Percentiles rank a stretch among this genome's conserved stretches.
These are phyloP conservation scores for Cassiopea andromeda DNA, from an alignment of 30 jellyfish, hydroid and myxozoan species.

Conservation along the genomic window DNA sequence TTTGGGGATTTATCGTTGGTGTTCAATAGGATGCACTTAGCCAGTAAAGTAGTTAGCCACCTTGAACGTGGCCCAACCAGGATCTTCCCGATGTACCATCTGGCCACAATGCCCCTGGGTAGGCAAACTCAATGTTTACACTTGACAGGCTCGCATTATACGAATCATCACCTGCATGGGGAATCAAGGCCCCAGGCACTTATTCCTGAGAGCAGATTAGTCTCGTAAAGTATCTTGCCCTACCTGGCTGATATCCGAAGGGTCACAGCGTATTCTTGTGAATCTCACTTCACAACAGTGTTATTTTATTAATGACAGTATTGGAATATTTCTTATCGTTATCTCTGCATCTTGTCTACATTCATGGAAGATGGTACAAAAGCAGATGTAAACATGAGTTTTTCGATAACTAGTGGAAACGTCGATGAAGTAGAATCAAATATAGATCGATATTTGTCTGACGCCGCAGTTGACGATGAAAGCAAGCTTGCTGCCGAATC, in stretches of 20 bases:
- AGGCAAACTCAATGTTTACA: neutral
- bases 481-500: neutral
- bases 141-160: neutral
- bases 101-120: too few relatives aligned
- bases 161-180: conserved; percentile 23
- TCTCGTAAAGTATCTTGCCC: conserved; percentile 10
- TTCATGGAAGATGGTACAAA: too few relatives aligned
- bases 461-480: neutral
- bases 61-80: too few relatives aligned
- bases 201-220: conserved; percentile 40
- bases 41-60: too few relatives aligned
- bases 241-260: conserved; percentile 11
- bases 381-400: neutral
- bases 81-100: too few relatives aligned
- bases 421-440: conserved; percentile 12
- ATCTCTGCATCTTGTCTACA: neutral
- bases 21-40: too few relatives aligned
- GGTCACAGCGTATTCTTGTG: conserved; percentile 15
- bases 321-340: neutral
- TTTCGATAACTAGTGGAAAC: conserved; percentile 1
- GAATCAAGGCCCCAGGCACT: conserved; percentile 48
- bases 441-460: neutral
- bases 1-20: too few relatives aligned
- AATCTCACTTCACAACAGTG: conserved; percentile 52
- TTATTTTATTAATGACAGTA: neutral